Percentiles rank a stretch among this genome's conserved stretches.
Evolutionary conservation across 2,888 invertebrate species (phyloP).

Genomic region (Crematogaster levior): DNA sequence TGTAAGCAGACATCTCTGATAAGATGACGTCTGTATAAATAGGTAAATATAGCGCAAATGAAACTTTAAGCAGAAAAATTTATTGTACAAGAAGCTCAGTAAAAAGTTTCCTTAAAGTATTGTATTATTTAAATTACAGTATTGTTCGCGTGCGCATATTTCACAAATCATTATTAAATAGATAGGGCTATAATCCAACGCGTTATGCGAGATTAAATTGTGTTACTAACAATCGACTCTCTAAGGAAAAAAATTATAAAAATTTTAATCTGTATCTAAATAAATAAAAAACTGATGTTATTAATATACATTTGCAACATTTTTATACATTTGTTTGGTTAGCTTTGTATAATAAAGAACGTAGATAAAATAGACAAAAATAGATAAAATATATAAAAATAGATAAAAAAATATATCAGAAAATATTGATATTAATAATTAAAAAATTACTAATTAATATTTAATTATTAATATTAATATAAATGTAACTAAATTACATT

Average conservation of each 20-base stretch:
- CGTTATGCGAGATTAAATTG: background rate
- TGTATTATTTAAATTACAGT: too few species aligned
- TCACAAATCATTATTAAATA: too few species aligned
- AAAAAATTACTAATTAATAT: background rate
- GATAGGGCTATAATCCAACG: too few species aligned
- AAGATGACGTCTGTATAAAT: conserved; percentile 13
- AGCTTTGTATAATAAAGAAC: too few species aligned
- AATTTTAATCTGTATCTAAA: background rate
- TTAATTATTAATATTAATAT: background rate
- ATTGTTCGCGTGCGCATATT: too few species aligned
- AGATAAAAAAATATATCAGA: background rate
- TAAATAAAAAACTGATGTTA: background rate
- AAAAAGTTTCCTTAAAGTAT: too few species aligned
- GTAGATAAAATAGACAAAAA: too few species aligned
- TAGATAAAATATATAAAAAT: background rate
- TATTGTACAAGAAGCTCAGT: background rate
- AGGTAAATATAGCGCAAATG: background rate
- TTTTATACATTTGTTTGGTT: background rate
- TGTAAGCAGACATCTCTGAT: conserved; percentile 2
- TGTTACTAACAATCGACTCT: background rate
- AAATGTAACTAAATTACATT: background rate
- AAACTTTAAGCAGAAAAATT: background rate
- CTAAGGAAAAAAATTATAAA: background rate
- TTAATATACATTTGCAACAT: too few species aligned
- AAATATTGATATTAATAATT: background rate